Percentiles rank a stretch among this genome's conserved stretches.
Conservation (phyloP, 2,113 vertebrate genomes). For the Tychaedon coryphoeus region DNA sequence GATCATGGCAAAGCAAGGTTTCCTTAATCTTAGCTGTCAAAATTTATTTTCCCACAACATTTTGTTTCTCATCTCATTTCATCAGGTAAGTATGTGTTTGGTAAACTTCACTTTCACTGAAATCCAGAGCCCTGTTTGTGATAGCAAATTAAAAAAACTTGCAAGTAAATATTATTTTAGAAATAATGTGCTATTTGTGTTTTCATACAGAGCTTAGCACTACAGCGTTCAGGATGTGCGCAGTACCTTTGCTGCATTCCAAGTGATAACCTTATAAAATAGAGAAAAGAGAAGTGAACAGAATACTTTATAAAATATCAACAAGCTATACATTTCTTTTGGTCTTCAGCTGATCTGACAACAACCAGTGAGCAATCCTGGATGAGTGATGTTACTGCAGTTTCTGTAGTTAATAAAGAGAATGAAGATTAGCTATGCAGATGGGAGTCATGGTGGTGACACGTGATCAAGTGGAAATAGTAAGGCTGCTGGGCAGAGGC, state of each 20-base stretch:
- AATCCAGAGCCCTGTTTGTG: neutral
- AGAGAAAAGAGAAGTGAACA: neutral
- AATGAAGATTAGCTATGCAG: neutral
- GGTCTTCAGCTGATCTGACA: neutral
- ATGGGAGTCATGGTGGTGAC: neutral
- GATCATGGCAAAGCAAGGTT: neutral
- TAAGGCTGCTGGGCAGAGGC: neutral
- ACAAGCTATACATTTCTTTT: neutral
- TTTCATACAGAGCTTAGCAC: neutral
- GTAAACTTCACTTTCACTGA: neutral
- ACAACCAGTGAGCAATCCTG: neutral
- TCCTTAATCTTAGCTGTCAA: neutral
- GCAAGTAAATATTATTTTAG: neutral
- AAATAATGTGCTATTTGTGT: neutral
- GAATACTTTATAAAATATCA: neutral
- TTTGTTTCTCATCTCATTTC: neutral
- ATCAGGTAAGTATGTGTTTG: neutral
- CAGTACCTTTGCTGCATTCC: neutral
- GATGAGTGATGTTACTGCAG: neutral
- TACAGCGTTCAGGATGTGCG: neutral
- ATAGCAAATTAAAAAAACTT: neutral
- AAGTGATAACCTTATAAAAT: neutral
- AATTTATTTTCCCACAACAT: neutral
- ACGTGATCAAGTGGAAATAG: neutral
- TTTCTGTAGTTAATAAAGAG: neutral